Conservation (phyloP, 1,140 invertebrate genomes). For the Paraescarpia echinospica region DNA sequence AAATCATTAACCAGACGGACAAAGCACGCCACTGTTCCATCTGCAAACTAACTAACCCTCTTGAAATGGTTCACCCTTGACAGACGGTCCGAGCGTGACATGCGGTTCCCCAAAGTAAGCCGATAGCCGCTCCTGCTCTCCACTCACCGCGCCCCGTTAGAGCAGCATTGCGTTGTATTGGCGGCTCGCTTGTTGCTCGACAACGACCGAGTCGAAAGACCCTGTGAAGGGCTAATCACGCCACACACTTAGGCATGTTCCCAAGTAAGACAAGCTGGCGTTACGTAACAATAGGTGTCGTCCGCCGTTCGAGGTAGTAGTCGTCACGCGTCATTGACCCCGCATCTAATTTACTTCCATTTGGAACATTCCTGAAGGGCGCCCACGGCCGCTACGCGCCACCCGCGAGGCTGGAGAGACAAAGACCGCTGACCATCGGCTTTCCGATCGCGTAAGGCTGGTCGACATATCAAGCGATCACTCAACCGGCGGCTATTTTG, state of each 20-base stretch:
- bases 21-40: too few species aligned
- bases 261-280: background rate
- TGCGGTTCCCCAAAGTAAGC: too few species aligned
- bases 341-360: background rate
- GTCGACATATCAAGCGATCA: background rate
- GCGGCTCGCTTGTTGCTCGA: background rate
- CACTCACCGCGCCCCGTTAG: background rate
- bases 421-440: background rate
- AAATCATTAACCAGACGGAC: background rate
- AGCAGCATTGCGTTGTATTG: background rate
- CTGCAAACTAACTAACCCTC: too few species aligned
- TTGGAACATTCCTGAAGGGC: background rate
- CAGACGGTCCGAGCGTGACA: too few species aligned
- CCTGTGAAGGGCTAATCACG: background rate
- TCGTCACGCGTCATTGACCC: background rate
- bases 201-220: background rate
- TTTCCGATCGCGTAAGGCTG: background rate
- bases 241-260: background rate
- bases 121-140: background rate
- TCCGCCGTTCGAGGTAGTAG: background rate
- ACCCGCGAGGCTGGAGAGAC: background rate
- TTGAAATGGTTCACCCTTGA: too few species aligned
- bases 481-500: background rate
- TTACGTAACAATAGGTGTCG: background rate
- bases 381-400: background rate